Conservation (phyloP, 1,140 invertebrate species). For the Magallana ariakensis region DNA sequence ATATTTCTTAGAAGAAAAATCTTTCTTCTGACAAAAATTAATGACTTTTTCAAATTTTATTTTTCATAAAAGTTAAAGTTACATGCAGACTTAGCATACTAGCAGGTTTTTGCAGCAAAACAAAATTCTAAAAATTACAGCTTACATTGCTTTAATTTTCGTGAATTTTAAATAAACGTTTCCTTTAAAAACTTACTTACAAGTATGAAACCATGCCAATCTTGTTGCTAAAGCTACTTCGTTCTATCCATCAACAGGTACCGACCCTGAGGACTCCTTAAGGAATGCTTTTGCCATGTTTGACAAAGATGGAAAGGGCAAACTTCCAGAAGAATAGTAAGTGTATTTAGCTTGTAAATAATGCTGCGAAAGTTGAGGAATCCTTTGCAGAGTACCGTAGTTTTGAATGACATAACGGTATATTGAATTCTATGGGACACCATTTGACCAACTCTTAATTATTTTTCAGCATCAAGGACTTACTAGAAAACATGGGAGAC, state of each 20-base stretch:
- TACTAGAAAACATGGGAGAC: conserved; percentile 97
- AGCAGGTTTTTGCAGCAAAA: too few species aligned
- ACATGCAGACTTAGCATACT: too few species aligned
- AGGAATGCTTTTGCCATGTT: conserved; percentile 97
- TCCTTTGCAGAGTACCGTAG: neutral
- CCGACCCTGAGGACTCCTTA: conserved; percentile 96
- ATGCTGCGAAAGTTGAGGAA: neutral
- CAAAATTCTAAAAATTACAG: too few species aligned
- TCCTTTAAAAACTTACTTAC: too few species aligned
- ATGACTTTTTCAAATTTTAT: too few species aligned
- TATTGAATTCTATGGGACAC: too few species aligned
- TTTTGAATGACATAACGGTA: neutral
- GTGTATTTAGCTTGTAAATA: conserved; percentile 45
- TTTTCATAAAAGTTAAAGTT: too few species aligned
- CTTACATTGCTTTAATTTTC: too few species aligned
- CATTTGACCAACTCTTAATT: neutral
- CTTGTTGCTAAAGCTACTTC: neutral
- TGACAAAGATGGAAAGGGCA: conserved; percentile 85
- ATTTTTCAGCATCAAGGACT: conserved; percentile 89
- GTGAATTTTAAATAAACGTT: too few species aligned
- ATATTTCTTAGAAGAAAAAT: too few species aligned
- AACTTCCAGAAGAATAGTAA: conserved; percentile 81
- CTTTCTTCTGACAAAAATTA: too few species aligned
- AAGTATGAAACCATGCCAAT: too few species aligned
- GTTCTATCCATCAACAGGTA: conserved; percentile 78